phyloP scores from a whole-genome alignment of 1,140 invertebrate species.

The Ridgeia piscesae region DNA sequence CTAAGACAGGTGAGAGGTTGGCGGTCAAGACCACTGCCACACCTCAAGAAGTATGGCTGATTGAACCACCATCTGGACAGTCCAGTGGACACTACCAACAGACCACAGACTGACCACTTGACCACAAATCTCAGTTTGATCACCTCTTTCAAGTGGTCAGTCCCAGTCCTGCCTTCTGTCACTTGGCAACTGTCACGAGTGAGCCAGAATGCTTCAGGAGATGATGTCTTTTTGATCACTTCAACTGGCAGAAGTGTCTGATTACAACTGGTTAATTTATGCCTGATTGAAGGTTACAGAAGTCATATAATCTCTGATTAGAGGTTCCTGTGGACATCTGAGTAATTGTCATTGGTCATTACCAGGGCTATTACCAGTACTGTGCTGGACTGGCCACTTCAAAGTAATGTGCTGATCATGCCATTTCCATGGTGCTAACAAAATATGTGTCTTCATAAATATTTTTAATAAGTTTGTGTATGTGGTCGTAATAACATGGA shows the following conservation, averaged over 20 bases:
- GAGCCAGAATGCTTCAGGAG: neutral
- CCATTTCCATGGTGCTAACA: neutral
- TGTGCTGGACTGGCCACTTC: neutral
- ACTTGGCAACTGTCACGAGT: neutral
- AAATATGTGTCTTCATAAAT: neutral
- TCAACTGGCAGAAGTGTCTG: neutral
- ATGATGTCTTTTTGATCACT: neutral
- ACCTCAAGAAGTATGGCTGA: neutral
- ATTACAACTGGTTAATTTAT: neutral
- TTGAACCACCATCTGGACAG: neutral
- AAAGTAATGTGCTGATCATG: neutral
- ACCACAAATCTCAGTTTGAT: neutral
- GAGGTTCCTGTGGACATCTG: neutral
- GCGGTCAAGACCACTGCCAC: too few species aligned
- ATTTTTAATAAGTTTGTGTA: too few species aligned
- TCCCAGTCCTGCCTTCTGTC: neutral
- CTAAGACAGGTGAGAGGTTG: too few species aligned
- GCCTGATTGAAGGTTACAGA: neutral
- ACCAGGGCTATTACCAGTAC: neutral
- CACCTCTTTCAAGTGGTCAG: neutral
- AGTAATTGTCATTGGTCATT: neutral
- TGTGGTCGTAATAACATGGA: neutral
- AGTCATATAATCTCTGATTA: neutral
- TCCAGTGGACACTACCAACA: too few species aligned
- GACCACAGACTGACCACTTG: neutral